Conservation (phyloP, 2,797 vertebrate species). For the Silurus aristotelis region DNA sequence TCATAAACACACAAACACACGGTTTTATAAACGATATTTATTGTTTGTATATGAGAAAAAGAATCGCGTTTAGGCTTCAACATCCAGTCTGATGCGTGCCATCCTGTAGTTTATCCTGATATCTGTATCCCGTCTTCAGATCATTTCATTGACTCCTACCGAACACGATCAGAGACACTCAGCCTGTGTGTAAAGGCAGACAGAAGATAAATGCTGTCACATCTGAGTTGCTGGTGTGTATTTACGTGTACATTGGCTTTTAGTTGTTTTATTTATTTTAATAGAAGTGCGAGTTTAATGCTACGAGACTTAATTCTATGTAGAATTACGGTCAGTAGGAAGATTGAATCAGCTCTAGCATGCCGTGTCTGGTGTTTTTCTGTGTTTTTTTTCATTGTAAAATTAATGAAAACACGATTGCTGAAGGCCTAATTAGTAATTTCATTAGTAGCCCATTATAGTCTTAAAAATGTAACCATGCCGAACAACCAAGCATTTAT, state of each 20-base stretch:
- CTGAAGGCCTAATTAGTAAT: background rate
- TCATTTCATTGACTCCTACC: background rate
- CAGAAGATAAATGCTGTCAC: background rate
- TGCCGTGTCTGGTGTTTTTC: background rate
- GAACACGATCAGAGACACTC: background rate
- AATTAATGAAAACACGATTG: background rate
- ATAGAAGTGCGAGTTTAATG: background rate
- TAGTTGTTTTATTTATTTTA: slow-evolving; percentile 19
- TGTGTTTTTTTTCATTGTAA: background rate
- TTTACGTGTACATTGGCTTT: background rate
- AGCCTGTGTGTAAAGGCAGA: background rate
- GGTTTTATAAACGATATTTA: too few species aligned
- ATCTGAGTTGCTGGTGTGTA: background rate
- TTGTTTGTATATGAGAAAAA: too few species aligned
- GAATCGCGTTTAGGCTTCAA: too few species aligned
- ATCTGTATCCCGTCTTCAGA: background rate
- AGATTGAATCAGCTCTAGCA: background rate
- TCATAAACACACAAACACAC: background rate
- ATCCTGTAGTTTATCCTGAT: background rate
- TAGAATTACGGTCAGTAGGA: background rate
- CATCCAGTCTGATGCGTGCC: background rate
- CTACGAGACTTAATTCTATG: background rate
- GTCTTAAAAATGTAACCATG: background rate
- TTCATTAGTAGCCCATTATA: too few species aligned
- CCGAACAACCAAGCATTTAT: background rate